These are phyloP conservation scores for Drosophila crucigera DNA, from an alignment of 2,888 invertebrate species.

Conservation along the genomic window DNA sequence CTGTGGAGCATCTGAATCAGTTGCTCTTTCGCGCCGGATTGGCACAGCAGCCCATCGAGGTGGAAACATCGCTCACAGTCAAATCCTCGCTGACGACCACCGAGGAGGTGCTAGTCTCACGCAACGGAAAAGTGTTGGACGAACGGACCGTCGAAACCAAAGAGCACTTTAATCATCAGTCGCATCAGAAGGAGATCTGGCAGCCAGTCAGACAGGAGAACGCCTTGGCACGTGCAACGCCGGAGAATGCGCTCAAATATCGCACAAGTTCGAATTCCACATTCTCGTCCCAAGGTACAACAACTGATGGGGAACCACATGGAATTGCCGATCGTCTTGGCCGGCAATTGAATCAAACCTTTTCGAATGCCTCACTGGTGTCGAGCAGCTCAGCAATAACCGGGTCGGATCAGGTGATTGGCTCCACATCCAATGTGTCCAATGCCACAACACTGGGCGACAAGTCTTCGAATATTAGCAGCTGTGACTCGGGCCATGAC, in stretches of 20 bases:
- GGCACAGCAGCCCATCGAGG: constrained; percentile 88
- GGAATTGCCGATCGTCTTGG: constrained; percentile 35
- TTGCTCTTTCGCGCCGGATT: constrained; percentile 89
- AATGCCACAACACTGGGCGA: constrained; percentile 68
- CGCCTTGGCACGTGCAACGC: constrained; percentile 53
- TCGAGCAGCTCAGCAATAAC: constrained; percentile 60
- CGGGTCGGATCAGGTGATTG: constrained; percentile 63
- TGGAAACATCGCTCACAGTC: constrained; percentile 90
- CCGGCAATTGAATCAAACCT: constrained; percentile 71
- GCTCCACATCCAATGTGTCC: constrained; percentile 53
- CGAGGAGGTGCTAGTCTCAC: constrained; percentile 89
- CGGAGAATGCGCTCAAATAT: constrained; percentile 70
- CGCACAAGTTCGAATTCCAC: constrained; percentile 67
- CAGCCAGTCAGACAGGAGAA: constrained; percentile 85
- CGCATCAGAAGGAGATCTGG: constrained; percentile 89
- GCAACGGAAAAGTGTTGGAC: constrained; percentile 89
- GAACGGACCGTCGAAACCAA: constrained; percentile 90
- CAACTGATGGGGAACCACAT: constrained; percentile 42
- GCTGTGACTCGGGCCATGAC: constrained; percentile 83
- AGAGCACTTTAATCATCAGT: constrained; percentile 90
- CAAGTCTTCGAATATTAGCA: constrained; percentile 77
- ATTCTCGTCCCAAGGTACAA: constrained; percentile 55
- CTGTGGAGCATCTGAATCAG: constrained; percentile 90
- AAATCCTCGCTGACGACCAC: constrained; percentile 90
- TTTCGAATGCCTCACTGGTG: constrained; percentile 73